Evolutionary conservation across 2,888 invertebrate genomes (phyloP).

Genomic region (Cerastoderma edule): DNA sequence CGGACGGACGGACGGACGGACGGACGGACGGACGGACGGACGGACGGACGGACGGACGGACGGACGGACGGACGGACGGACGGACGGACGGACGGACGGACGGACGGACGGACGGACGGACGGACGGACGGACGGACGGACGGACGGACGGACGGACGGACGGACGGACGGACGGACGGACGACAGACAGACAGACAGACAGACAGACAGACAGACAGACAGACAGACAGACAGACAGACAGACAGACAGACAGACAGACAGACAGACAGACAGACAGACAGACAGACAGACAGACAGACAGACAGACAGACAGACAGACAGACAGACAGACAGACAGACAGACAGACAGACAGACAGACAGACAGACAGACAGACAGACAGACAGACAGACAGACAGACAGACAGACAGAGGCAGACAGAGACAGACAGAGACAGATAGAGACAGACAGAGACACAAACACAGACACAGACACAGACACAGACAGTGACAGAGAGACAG

Average conservation of each 20-base stretch:
- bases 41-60: no score
- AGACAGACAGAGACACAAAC: no score
- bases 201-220: neutral
- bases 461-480: no score
- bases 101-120: neutral
- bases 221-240: neutral
- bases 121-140: neutral
- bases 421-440: no score
- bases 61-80: neutral
- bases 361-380: neutral
- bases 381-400: conserved; percentile 1
- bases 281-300: neutral
- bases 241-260: neutral
- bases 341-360: neutral
- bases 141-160: neutral
- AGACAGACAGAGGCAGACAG: no score
- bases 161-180: neutral
- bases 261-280: neutral
- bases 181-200: neutral
- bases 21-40: no score
- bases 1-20: neutral
- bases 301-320: neutral
- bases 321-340: neutral
- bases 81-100: neutral
- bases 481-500: neutral